Evolutionary conservation across 1,140 invertebrate species (phyloP).

Genomic region (Ostrea denselamellosa): DNA sequence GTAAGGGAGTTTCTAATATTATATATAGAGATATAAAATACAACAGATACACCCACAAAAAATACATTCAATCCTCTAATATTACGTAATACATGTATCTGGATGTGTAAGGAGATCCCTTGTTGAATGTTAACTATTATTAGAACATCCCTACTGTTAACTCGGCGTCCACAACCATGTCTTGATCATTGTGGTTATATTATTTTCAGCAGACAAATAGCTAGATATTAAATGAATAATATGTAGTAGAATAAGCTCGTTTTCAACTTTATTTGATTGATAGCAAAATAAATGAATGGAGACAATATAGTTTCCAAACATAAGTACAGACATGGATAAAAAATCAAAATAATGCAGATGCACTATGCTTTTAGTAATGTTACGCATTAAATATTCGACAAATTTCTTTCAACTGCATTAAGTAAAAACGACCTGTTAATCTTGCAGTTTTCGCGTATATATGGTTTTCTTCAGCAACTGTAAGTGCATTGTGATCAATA

Average conservation of each 20-base stretch:
- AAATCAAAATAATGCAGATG: not conserved
- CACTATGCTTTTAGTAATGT: not conserved
- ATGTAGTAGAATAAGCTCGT: not conserved
- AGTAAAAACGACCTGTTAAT: too few relatives aligned
- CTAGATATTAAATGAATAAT: not conserved
- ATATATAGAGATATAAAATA: too few relatives aligned
- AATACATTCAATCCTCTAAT: too few relatives aligned
- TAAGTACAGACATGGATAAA: not conserved
- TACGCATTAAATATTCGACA: not conserved
- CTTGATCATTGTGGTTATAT: not conserved
- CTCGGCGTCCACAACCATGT: not conserved
- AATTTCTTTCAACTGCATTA: too few relatives aligned
- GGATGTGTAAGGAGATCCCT: not conserved
- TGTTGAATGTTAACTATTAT: conserved; percentile 2
- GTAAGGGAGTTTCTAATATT: too few relatives aligned
- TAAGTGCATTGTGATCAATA: too few relatives aligned
- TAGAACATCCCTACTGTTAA: not conserved
- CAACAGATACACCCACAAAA: too few relatives aligned
- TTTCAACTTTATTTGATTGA: not conserved
- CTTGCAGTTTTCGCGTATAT: too few relatives aligned
- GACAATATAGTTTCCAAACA: not conserved
- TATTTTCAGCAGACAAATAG: not conserved
- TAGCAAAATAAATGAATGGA: not conserved
- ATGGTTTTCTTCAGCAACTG: too few relatives aligned
- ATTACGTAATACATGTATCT: not conserved